Percentiles rank a stretch among this genome's conserved stretches.
These are phyloP conservation scores for Automeris io DNA, from an alignment of 2,888 invertebrate genomes.

Conservation along the genomic window DNA sequence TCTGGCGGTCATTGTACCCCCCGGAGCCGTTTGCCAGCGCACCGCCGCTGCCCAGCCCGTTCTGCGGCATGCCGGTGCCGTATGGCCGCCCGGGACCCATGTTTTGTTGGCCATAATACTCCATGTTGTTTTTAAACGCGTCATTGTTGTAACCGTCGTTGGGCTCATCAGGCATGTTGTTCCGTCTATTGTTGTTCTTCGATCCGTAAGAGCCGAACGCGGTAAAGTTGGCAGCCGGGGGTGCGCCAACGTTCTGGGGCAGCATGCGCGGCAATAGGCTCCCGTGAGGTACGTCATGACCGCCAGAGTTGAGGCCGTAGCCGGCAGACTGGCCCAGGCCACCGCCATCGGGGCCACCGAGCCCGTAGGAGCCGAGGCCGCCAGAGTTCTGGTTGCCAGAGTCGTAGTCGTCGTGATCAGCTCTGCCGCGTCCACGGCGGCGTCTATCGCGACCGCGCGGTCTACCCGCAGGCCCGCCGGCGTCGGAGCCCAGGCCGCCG, in stretches of 20 bases:
- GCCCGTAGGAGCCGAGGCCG: conserved; percentile 42
- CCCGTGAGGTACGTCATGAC: conserved; percentile 64
- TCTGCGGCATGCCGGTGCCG: conserved; percentile 38
- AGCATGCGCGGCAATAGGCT: conserved; percentile 67
- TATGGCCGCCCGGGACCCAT: conserved; percentile 57
- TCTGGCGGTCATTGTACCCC: conserved; percentile 75
- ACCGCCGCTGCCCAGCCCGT: conserved; percentile 41
- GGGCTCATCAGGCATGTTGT: conserved; percentile 27
- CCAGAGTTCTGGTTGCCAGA: conserved; percentile 35
- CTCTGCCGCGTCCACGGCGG: conserved; percentile 64
- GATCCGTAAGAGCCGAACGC: conserved; percentile 65
- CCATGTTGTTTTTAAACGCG: conserved; percentile 33
- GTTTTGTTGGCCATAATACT: conserved; percentile 49
- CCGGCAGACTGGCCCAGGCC: conserved; percentile 39
- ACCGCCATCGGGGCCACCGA: conserved; percentile 37
- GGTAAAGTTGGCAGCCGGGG: conserved; percentile 64
- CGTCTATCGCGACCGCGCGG: conserved; percentile 56
- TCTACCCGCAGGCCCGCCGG: no score
- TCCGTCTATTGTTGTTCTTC: conserved; percentile 41
- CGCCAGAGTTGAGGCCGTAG: conserved; percentile 55
- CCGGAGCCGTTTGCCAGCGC: conserved; percentile 65
- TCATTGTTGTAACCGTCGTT: conserved; percentile 33
- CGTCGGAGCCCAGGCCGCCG: conserved; percentile 26
- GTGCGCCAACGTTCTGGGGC: conserved; percentile 45
- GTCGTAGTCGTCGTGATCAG: conserved; percentile 47